Evolutionary conservation across 2,113 vertebrate genomes (phyloP).

Genomic region (Zeus faber): DNA sequence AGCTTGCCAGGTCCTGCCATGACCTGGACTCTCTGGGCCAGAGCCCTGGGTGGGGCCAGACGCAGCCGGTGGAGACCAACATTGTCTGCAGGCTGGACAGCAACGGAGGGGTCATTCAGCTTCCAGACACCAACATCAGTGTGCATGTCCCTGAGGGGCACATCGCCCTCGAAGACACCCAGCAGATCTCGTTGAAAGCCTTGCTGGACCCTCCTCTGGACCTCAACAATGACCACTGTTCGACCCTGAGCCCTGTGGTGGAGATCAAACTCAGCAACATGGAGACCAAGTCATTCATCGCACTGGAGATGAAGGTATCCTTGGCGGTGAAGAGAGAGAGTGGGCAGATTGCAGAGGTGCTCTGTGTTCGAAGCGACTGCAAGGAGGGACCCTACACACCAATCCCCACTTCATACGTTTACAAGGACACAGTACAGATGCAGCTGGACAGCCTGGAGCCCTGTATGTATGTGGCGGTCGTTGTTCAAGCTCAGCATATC

Average conservation of each 20-base stretch:
- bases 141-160: constrained; percentile 90
- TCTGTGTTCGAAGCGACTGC: constrained; percentile 85
- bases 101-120: constrained; percentile 87
- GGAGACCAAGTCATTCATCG: constrained; percentile 85
- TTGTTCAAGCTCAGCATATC: constrained; percentile 80
- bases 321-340: constrained; percentile 81
- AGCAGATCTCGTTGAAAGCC: constrained; percentile 93
- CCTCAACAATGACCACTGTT: constrained; percentile 88
- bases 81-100: constrained; percentile 89
- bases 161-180: constrained; percentile 81
- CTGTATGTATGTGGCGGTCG: constrained; percentile 87
- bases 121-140: constrained; percentile 90
- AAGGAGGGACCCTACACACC: constrained; percentile 88
- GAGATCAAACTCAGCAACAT: constrained; percentile 94
- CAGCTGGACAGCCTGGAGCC: constrained; percentile 90
- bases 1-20: constrained; percentile 92
- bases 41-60: constrained; percentile 97
- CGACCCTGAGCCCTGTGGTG: constrained; percentile 87
- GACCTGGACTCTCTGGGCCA: constrained; percentile 91
- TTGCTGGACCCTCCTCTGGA: constrained; percentile 91
- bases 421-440: constrained; percentile 88
- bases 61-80: constrained; percentile 91
- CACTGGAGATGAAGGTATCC: constrained; percentile 87
- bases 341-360: constrained; percentile 76
- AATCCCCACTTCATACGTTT: constrained; percentile 77